These are phyloP conservation scores for Drosophila tropicalis DNA, from an alignment of 1,140 invertebrate species.

Conservation along the genomic window DNA sequence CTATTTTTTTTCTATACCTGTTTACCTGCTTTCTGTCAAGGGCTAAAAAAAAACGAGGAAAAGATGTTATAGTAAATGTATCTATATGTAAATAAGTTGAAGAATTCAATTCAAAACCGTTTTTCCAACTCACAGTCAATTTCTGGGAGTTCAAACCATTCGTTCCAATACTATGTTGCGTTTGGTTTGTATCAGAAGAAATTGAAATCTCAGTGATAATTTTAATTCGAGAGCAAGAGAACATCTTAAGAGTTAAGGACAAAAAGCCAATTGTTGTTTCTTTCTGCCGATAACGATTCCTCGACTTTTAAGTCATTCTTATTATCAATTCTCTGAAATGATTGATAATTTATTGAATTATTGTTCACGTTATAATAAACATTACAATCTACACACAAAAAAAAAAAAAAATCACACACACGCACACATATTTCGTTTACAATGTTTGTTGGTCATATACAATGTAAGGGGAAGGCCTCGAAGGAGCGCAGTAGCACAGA, in stretches of 20 bases:
- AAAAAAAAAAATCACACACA: background rate
- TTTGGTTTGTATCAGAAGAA: no score
- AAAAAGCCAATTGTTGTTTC: no score
- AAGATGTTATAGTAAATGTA: background rate
- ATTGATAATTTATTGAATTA: background rate
- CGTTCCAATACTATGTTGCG: no score
- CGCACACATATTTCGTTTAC: slow-evolving; percentile 1
- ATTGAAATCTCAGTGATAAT: no score
- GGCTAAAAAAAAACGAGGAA: background rate
- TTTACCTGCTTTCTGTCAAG: slow-evolving; percentile 21
- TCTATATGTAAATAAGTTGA: slow-evolving; percentile 37
- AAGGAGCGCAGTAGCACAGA: background rate
- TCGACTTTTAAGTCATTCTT: background rate
- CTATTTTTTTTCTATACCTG: slow-evolving; percentile 32
- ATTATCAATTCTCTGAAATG: background rate
- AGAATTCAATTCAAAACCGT: slow-evolving; percentile 26
- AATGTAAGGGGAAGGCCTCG: background rate
- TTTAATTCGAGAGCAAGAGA: no score
- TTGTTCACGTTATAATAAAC: background rate
- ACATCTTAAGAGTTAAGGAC: no score
- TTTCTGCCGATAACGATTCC: background rate
- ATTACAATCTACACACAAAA: slow-evolving; percentile 4
- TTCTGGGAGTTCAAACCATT: no score
- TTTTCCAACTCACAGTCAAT: background rate
- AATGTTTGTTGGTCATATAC: slow-evolving; percentile 14